These are phyloP conservation scores for Drosophila prosaltans DNA, from an alignment of 1,140 invertebrate species.

Conservation along the genomic window DNA sequence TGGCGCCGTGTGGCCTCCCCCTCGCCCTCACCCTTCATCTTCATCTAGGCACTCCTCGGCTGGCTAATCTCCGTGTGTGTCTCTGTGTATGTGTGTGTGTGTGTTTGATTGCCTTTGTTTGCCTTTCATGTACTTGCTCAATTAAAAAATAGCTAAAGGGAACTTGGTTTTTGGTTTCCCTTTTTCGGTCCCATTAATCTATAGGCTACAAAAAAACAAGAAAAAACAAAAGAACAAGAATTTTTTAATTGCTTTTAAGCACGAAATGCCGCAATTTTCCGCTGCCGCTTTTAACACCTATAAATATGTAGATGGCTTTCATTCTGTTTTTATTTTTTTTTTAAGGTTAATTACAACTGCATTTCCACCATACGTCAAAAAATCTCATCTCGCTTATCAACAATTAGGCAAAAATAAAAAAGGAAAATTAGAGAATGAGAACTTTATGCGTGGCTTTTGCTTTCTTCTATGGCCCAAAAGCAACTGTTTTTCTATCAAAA, in stretches of 20 bases:
- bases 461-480: conserved; percentile 2
- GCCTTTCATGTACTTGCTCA: conserved; percentile 70
- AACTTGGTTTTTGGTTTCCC: conserved; percentile 53
- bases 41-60: background rate
- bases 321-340: conserved; percentile 12
- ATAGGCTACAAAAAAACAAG: conserved; percentile 25
- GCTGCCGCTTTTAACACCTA: conserved; percentile 67
- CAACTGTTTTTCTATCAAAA: conserved; percentile 4
- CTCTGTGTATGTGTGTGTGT: conserved; percentile 16
- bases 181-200: conserved; percentile 67
- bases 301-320: conserved; percentile 58
- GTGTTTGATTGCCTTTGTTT: conserved; percentile 64
- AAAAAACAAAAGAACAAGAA: conserved; percentile 34
- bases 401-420: conserved; percentile 13
- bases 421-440: background rate
- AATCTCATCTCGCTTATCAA: conserved; percentile 15
- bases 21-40: conserved; percentile 7
- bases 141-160: conserved; percentile 69
- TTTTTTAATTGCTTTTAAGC: conserved; percentile 73
- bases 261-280: conserved; percentile 71
- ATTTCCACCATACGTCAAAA: conserved; percentile 27
- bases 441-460: conserved; percentile 1
- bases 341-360: conserved; percentile 52
- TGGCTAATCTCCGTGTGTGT: conserved; percentile 59
- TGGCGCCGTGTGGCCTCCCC: conserved; percentile 33